Base-by-base conservation (phyloP, 35 echinoderm and acorn worm species). In the Heliocidaris tuberculata region DNA sequence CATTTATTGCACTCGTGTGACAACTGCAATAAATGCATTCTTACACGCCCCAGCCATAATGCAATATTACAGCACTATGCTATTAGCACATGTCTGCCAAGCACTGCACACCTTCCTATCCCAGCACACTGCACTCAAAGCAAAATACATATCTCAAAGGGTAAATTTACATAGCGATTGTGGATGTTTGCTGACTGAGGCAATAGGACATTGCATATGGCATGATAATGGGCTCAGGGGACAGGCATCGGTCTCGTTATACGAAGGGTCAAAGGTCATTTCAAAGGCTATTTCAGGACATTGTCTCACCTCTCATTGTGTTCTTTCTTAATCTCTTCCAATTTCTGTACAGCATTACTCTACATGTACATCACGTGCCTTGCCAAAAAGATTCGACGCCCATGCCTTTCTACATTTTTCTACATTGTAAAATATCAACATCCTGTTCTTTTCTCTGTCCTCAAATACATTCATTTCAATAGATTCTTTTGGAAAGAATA, bases 161-260 rank as follows among this genome's bases (percentile, higher is more conserved):
- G 56, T 94, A 94, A 94, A 94, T 31, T 35, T 94, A 94, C 48
- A 94, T 30, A 52, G 29, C 19, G 31, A 29, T 52, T 85, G 93
- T 94, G 48, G 56, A 92, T 48, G 49, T 92, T 92, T 92, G 42
- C 24, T 48, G 42, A 21, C 89, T 47, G 89, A 12, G 49, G 15
- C 42, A 24, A 92, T 92, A 19, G 42, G 31, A 92, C 49, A 4
- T 47, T 78, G 65, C 21, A 78, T 8, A n/a, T 78, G 65, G 7
- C 65, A 27, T 29, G 65, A 78, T 78, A 21, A 78, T 78, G 21
- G 65, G 65, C 19, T 78, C 65, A 78, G 0, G 27, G 21, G 7
- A 78, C 27, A 27, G 65, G 19, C 8, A 78, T 27, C 21, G 5
- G 52, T 78, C 65, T 78, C 65, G 5, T 78, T 78, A 24, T 24